Conservation (phyloP, 2,797 vertebrate species). For the Coregonus sp. region DNA sequence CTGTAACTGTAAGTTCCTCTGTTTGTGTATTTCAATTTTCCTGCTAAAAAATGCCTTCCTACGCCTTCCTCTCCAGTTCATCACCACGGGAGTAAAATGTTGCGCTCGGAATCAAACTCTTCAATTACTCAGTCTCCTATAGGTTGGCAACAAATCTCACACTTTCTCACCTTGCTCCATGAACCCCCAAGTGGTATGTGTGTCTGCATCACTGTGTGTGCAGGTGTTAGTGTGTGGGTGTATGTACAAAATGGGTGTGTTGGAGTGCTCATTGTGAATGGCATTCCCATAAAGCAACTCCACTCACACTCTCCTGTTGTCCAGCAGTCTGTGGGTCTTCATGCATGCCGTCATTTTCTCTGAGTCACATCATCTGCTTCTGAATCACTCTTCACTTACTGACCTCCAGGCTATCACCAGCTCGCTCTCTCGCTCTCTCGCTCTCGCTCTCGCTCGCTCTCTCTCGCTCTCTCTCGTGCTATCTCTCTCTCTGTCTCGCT, state of each 20-base stretch:
- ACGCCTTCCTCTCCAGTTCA: slow-evolving; percentile 94
- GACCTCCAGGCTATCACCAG: neutral
- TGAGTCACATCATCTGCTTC: slow-evolving; percentile 45
- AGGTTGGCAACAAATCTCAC: slow-evolving; percentile 97
- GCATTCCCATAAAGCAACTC: slow-evolving; percentile 45
- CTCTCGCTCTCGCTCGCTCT: too few relatives aligned
- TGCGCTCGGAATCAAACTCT: slow-evolving; percentile 99
- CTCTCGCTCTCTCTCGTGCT: too few relatives aligned
- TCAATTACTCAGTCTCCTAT: slow-evolving; percentile 99
- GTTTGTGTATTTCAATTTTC: slow-evolving; percentile 74
- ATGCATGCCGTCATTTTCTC: slow-evolving; percentile 69
- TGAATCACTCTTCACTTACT: slow-evolving; percentile 30
- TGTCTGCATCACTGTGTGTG: slow-evolving; percentile 75
- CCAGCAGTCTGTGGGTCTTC: slow-evolving; percentile 48
- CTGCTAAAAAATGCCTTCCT: slow-evolving; percentile 43
- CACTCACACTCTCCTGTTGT: slow-evolving; percentile 43
- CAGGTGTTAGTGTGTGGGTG: slow-evolving; percentile 60
- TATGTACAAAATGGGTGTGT: slow-evolving; percentile 20
- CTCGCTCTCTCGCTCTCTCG: neutral
- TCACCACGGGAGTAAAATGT: slow-evolving; percentile 99
- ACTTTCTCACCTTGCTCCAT: slow-evolving; percentile 88
- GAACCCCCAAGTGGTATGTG: slow-evolving; percentile 82
- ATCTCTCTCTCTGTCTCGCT: too few relatives aligned
- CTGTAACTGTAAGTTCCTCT: slow-evolving; percentile 25
- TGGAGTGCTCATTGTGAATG: slow-evolving; percentile 57